Evolutionary conservation across 2,888 invertebrate species (phyloP).

Genomic region (Diplolepis rosae): DNA sequence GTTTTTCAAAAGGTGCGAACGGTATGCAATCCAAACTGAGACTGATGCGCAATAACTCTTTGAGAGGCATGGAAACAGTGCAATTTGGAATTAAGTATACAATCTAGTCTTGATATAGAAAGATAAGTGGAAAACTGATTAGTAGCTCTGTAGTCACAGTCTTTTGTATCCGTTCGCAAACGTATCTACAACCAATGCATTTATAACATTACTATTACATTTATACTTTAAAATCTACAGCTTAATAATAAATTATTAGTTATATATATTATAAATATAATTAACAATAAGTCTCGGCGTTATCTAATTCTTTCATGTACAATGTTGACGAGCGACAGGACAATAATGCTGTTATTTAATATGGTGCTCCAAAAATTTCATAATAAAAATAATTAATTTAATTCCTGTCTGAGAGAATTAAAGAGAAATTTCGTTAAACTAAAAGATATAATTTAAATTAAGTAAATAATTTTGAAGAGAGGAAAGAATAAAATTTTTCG

Average conservation of each 20-base stretch:
- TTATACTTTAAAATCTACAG: slow-evolving; percentile 6
- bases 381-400: neutral
- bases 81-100: slow-evolving; percentile 33
- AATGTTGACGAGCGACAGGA: slow-evolving; percentile 16
- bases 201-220: slow-evolving; percentile 1
- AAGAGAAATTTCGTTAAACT: too few species aligned
- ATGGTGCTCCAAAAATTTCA: neutral
- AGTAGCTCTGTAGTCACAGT: too few species aligned
- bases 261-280: neutral
- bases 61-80: slow-evolving; percentile 17
- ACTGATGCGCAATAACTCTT: slow-evolving; percentile 22
- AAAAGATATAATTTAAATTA: too few species aligned
- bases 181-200: slow-evolving; percentile 3
- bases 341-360: neutral
- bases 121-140: neutral
- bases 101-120: slow-evolving; percentile 35
- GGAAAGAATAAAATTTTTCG: neutral
- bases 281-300: neutral
- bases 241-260: neutral
- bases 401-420: neutral
- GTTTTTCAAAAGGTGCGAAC: slow-evolving; percentile 12
- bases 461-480: neutral
- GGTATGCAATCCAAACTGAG: slow-evolving; percentile 27
- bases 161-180: slow-evolving; percentile 18
- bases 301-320: slow-evolving; percentile 10